Conservation (phyloP, 1,140 invertebrate genomes). For the Coenobita brevimanus region DNA sequence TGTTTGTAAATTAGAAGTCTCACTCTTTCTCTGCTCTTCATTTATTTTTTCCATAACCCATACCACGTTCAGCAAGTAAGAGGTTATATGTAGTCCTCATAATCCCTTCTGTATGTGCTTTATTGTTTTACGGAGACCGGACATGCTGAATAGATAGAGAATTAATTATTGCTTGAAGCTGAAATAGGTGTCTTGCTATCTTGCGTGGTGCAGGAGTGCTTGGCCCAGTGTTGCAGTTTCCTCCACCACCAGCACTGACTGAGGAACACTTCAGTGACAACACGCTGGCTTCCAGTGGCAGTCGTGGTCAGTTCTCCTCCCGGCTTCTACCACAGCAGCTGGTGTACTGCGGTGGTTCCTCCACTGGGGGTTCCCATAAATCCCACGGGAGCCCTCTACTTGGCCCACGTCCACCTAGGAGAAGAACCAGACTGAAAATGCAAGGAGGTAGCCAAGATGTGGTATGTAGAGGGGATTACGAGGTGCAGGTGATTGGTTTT, state of each 20-base stretch:
- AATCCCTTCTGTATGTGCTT: too few species aligned
- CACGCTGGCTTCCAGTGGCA: conserved; percentile 65
- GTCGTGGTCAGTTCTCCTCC: conserved; percentile 55
- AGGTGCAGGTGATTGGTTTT: conserved; percentile 45
- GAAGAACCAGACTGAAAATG: conserved; percentile 26
- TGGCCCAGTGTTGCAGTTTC: conserved; percentile 67
- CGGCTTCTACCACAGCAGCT: conserved; percentile 51
- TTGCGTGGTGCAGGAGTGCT: too few species aligned
- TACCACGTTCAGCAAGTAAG: too few species aligned
- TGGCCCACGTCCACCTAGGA: conserved; percentile 45
- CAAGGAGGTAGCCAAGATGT: conserved; percentile 23
- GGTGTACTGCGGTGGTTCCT: conserved; percentile 48
- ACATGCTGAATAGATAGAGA: too few species aligned
- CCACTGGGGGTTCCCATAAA: conserved; percentile 50
- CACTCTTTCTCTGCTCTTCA: too few species aligned
- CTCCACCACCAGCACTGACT: conserved; percentile 33
- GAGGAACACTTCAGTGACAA: conserved; percentile 58
- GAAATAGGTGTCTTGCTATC: too few species aligned
- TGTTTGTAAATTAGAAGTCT: too few species aligned
- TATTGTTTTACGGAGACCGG: too few species aligned
- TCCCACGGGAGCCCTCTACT: conserved; percentile 60
- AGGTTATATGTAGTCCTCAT: too few species aligned
- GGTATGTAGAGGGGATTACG: conserved; percentile 36
- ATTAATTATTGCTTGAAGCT: too few species aligned
- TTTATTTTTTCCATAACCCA: too few species aligned